Percentiles rank a stretch among this genome's conserved stretches.
phyloP scores from a whole-genome alignment of 2,797 vertebrate genomes.

The Pseudochromis fuscus region DNA sequence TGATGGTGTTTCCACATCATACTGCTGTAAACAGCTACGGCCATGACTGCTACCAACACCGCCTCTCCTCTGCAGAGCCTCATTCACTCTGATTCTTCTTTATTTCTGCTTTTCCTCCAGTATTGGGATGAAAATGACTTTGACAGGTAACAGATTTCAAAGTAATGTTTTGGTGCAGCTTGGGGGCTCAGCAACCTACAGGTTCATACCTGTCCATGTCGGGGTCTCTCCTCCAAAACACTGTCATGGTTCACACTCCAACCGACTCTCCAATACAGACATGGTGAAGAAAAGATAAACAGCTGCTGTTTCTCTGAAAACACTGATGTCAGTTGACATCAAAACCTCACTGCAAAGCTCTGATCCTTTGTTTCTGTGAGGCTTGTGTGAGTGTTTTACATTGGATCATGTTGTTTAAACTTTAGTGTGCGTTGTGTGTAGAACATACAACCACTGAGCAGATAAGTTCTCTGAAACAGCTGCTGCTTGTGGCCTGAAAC shows the following conservation, averaged over 20 bases:
- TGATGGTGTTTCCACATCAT: constrained; percentile 19
- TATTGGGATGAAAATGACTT: constrained; percentile 51
- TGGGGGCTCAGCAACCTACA: constrained; percentile 51
- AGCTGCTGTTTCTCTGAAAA: constrained; percentile 40
- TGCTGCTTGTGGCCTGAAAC: too few species aligned
- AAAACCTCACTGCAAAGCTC: constrained; percentile 10
- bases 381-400: not conserved
- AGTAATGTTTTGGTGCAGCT: constrained; percentile 57
- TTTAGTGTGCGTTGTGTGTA: not conserved
- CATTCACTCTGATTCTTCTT: constrained; percentile 1
- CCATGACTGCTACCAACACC: constrained; percentile 15
- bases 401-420: not conserved
- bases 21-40: constrained; percentile 15
- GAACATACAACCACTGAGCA: too few species aligned
- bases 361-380: not conserved
- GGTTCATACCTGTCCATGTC: constrained; percentile 60
- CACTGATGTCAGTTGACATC: constrained; percentile 46
- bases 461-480: too few species aligned
- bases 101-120: constrained; percentile 7
- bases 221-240: constrained; percentile 24
- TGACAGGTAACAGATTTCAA: constrained; percentile 65
- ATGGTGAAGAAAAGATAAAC: constrained; percentile 46
- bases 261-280: constrained; percentile 27
- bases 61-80: constrained; percentile 20
- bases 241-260: constrained; percentile 29